These are phyloP conservation scores for Scaeva pyrastri DNA, from an alignment of 2,888 invertebrate species.

Conservation along the genomic window DNA sequence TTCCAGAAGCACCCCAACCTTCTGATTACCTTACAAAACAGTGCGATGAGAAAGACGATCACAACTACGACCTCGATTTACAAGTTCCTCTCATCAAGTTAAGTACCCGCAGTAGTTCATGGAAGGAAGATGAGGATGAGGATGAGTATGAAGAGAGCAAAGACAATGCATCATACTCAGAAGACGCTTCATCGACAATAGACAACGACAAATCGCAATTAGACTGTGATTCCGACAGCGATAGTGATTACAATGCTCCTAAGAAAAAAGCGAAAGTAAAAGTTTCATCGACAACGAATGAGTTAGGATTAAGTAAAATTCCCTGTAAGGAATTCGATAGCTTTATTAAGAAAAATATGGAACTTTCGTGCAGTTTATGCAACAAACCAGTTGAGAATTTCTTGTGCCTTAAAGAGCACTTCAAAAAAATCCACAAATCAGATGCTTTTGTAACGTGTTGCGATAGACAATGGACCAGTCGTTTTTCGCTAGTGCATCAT, in stretches of 20 bases:
- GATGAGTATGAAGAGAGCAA: not conserved
- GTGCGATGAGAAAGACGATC: not conserved
- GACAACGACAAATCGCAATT: not conserved
- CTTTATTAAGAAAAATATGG: slow-evolving; percentile 76
- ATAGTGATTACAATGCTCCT: slow-evolving; percentile 8
- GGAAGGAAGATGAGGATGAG: not conserved
- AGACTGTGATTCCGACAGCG: not conserved
- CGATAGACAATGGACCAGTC: slow-evolving; percentile 76
- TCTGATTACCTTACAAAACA: not conserved
- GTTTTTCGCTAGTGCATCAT: slow-evolving; percentile 77
- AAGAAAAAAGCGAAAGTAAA: slow-evolving; percentile 24
- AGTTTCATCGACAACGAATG: not conserved
- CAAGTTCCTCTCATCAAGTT: slow-evolving; percentile 2
- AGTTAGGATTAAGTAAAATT: not conserved
- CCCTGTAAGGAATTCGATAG: slow-evolving; percentile 70
- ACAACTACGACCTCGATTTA: slow-evolving; percentile 10
- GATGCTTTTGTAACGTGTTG: slow-evolving; percentile 77
- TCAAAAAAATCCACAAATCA: slow-evolving; percentile 72
- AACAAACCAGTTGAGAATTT: slow-evolving; percentile 62
- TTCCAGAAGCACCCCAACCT: not conserved
- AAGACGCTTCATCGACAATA: not conserved
- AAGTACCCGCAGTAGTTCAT: not conserved
- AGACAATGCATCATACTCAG: not conserved
- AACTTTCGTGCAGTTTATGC: slow-evolving; percentile 76
- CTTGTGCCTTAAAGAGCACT: slow-evolving; percentile 74